phyloP scores from a whole-genome alignment of 2,113 vertebrate species.

The Oenanthe melanoleuca region DNA sequence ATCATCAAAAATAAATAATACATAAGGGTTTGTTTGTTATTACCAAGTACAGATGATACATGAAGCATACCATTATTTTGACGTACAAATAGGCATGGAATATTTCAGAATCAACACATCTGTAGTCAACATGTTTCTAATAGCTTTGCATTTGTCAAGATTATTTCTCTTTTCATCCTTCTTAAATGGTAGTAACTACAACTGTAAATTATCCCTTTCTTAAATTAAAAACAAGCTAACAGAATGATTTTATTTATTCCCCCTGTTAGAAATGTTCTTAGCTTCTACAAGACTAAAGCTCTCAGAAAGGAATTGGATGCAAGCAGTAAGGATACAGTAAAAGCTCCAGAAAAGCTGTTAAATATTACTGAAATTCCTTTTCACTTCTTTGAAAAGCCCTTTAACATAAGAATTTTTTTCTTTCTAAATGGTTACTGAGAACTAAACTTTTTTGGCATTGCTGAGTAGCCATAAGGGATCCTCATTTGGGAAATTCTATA shows the following conservation, averaged over 20 bases:
- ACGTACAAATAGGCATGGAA: background rate
- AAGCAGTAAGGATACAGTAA: background rate
- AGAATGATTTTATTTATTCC: conserved; percentile 48
- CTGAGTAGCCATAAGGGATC: background rate
- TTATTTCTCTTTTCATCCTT: conserved; percentile 28
- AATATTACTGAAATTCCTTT: background rate
- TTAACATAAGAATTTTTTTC: background rate
- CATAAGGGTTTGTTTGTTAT: background rate
- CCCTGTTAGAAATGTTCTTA: conserved; percentile 16
- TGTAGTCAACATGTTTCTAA: conserved; percentile 43
- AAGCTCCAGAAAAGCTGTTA: background rate
- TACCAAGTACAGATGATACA: background rate
- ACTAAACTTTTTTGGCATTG: background rate
- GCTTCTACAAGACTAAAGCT: background rate
- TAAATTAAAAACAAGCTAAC: conserved; percentile 51
- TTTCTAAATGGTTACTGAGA: background rate
- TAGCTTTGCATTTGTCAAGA: conserved; percentile 5
- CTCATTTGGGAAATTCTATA: background rate
- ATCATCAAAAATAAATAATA: conserved; percentile 25
- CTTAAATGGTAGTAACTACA: conserved; percentile 22
- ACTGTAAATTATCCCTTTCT: conserved; percentile 37
- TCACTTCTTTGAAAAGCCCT: background rate
- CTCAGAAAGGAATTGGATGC: background rate
- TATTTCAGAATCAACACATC: conserved; percentile 39
- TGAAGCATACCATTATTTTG: background rate